These are phyloP conservation scores for Leptosomus discolor DNA, from an alignment of 2,113 vertebrate species.

Conservation along the genomic window DNA sequence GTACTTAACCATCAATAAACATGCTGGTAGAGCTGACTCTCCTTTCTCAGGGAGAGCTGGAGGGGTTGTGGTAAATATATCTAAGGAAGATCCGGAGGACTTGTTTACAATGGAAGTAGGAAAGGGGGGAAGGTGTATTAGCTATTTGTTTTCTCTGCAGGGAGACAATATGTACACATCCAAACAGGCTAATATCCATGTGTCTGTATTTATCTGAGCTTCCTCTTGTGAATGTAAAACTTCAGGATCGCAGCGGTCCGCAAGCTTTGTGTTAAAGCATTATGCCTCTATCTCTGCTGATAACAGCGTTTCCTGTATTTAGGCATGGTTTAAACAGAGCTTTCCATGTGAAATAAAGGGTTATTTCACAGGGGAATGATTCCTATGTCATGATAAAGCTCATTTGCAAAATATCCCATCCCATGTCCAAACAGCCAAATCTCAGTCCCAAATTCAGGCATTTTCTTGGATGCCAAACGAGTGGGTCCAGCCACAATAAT, in stretches of 20 bases:
- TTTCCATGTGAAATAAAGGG: neutral
- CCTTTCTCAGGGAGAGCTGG: neutral
- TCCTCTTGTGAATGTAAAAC: rapidly evolving
- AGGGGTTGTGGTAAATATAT: neutral
- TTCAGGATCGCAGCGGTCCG: rapidly evolving
- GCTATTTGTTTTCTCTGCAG: neutral
- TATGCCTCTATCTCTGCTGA: neutral
- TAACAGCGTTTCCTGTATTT: neutral
- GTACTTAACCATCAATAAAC: slow-evolving; percentile 44
- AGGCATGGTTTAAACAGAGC: rapidly evolving
- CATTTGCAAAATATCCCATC: neutral
- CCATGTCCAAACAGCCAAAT: neutral
- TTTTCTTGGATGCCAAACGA: neutral
- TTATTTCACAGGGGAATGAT: neutral
- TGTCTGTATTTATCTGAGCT: neutral
- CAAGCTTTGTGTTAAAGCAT: neutral
- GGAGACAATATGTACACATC: neutral
- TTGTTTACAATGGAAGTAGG: neutral
- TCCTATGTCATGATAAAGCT: neutral
- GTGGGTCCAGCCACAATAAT: rapidly evolving
- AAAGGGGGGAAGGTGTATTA: neutral
- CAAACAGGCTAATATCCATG: neutral
- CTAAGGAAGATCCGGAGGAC: neutral
- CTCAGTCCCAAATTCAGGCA: rapidly evolving
- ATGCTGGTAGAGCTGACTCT: neutral